Evolutionary conservation across 2,113 vertebrate genomes (phyloP).

Genomic region (Fregata magnificens): DNA sequence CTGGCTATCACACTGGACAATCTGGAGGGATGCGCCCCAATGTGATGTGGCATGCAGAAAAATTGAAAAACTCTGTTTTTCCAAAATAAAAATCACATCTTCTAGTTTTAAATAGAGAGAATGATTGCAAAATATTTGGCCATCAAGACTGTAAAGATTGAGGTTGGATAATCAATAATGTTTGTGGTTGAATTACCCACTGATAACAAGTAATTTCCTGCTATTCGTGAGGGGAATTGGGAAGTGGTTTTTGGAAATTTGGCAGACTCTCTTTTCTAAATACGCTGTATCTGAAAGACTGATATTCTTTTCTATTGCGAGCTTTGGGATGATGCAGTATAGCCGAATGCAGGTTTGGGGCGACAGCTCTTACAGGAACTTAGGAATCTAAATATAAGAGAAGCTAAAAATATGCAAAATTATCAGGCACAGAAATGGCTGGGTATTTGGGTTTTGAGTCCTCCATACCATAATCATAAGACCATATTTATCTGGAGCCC

Average conservation of each 20-base stretch:
- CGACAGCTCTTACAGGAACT: slow-evolving; percentile 21
- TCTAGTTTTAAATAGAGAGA: slow-evolving; percentile 41
- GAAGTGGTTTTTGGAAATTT: slow-evolving; percentile 67
- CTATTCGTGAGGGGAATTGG: slow-evolving; percentile 56
- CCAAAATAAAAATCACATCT: slow-evolving; percentile 24
- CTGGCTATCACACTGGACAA: slow-evolving; percentile 3
- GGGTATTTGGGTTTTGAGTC: slow-evolving; percentile 42
- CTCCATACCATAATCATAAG: neutral
- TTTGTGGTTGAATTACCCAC: slow-evolving; percentile 43
- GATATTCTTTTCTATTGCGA: slow-evolving; percentile 35
- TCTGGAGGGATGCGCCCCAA: neutral
- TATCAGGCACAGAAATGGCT: neutral
- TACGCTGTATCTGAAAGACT: slow-evolving; percentile 56
- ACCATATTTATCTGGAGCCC: neutral
- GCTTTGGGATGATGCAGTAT: slow-evolving; percentile 19
- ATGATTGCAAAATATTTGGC: slow-evolving; percentile 59
- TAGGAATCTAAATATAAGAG: slow-evolving; percentile 42
- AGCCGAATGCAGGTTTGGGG: slow-evolving; percentile 40
- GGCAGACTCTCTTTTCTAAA: slow-evolving; percentile 66
- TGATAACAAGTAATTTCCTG: slow-evolving; percentile 73
- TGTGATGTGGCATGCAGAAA: slow-evolving; percentile 25
- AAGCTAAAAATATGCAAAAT: slow-evolving; percentile 58
- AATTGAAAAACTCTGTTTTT: neutral
- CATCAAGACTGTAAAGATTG: slow-evolving; percentile 44
- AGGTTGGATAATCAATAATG: slow-evolving; percentile 52